phyloP scores from a whole-genome alignment of 2,888 invertebrate species.

The Chesias legatella region DNA sequence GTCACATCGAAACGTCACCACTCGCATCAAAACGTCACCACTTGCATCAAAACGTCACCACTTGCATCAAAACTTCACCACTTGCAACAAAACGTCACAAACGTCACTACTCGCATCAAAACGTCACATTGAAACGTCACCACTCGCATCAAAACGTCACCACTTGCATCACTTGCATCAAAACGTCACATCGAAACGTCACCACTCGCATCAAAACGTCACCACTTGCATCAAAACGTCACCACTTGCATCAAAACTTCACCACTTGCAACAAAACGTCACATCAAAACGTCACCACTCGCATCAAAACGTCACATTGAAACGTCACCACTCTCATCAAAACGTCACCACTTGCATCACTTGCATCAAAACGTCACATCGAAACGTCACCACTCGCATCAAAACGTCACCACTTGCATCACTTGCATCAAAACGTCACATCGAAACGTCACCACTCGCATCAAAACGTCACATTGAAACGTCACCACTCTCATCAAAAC shows the following conservation, averaged over 20 bases:
- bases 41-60: too few relatives aligned
- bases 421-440: too few relatives aligned
- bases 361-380: too few relatives aligned
- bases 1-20: too few relatives aligned
- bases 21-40: too few relatives aligned
- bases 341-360: too few relatives aligned
- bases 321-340: background rate
- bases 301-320: conserved; percentile 17
- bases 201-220: conserved; percentile 2
- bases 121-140: too few relatives aligned
- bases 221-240: background rate
- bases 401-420: too few relatives aligned
- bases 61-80: background rate
- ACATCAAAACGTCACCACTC: conserved; percentile 3
- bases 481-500: conserved; percentile 1
- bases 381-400: too few relatives aligned
- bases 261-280: conserved; percentile 3
- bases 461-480: background rate
- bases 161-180: background rate
- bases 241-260: background rate
- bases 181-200: conserved; percentile 1
- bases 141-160: background rate
- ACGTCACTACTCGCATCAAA: background rate
- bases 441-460: too few relatives aligned
- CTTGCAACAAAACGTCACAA: background rate